Conservation (phyloP, 2,797 vertebrate genomes). For the Parauchenoglanis ngamensis region DNA sequence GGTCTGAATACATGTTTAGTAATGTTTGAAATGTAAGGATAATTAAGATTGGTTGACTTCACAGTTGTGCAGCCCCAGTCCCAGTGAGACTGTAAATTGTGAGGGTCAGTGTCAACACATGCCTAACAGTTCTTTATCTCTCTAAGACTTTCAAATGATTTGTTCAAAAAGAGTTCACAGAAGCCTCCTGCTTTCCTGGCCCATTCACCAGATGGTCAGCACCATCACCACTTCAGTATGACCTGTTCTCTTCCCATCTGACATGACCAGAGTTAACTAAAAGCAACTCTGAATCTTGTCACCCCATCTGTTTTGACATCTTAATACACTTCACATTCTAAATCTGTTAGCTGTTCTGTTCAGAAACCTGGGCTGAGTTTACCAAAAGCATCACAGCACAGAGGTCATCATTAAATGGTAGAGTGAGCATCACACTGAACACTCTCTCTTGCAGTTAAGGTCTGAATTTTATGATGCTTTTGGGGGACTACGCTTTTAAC, state of each 20-base stretch:
- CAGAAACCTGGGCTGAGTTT: slow-evolving; percentile 19
- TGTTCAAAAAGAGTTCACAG: slow-evolving; percentile 41
- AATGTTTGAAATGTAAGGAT: slow-evolving; percentile 50
- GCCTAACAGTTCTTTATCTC: slow-evolving; percentile 55
- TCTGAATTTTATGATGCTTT: background rate
- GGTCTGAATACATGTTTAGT: slow-evolving; percentile 53
- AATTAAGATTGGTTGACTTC: slow-evolving; percentile 63
- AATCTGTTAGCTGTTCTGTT: slow-evolving; percentile 47
- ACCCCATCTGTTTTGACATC: slow-evolving; percentile 50
- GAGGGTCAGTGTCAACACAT: slow-evolving; percentile 54
- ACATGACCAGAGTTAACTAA: slow-evolving; percentile 28
- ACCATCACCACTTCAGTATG: slow-evolving; percentile 24
- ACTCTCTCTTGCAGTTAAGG: background rate
- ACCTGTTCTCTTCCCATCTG: slow-evolving; percentile 20
- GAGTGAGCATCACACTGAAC: background rate
- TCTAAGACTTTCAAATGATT: slow-evolving; percentile 54
- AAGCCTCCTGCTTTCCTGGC: slow-evolving; percentile 8
- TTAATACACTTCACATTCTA: slow-evolving; percentile 49
- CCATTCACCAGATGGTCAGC: slow-evolving; percentile 48
- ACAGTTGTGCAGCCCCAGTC: slow-evolving; percentile 47
- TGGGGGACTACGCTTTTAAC: background rate
- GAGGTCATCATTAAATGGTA: background rate
- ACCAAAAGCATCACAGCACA: background rate
- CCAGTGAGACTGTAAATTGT: slow-evolving; percentile 63
- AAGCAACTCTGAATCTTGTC: slow-evolving; percentile 42